These are phyloP conservation scores for Paracanthobrama guichenoti DNA, from an alignment of 2,113 vertebrate genomes.

Conservation along the genomic window DNA sequence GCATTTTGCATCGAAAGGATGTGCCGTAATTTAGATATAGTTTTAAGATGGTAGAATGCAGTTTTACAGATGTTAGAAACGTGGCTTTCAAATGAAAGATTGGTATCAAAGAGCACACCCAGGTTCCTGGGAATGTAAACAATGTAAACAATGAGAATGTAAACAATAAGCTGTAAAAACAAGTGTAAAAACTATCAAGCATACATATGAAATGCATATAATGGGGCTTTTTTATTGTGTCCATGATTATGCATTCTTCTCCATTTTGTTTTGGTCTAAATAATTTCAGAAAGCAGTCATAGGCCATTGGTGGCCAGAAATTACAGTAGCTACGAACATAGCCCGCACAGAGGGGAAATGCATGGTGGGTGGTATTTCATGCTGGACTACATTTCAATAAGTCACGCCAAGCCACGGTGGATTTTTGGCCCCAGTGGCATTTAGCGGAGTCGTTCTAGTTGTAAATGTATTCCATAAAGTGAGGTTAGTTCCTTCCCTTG, in stretches of 20 bases:
- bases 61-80: too few relatives aligned
- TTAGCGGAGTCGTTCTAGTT: slow-evolving; percentile 44
- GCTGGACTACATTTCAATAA: slow-evolving; percentile 52
- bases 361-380: slow-evolving; percentile 56
- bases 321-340: slow-evolving; percentile 8
- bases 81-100: too few relatives aligned
- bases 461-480: slow-evolving; percentile 48
- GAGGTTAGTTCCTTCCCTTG: slow-evolving; percentile 36
- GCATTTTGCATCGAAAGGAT: too few relatives aligned
- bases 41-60: too few relatives aligned
- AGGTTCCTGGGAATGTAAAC: too few relatives aligned
- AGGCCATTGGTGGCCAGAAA: slow-evolving; percentile 27
- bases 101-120: too few relatives aligned
- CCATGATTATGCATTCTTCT: slow-evolving; percentile 28
- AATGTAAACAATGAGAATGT: too few relatives aligned
- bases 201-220: slow-evolving; percentile 38
- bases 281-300: slow-evolving; percentile 10
- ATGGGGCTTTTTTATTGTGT: slow-evolving; percentile 32
- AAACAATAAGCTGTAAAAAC: slow-evolving; percentile 44
- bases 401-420: slow-evolving; percentile 48
- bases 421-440: slow-evolving; percentile 50
- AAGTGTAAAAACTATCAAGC: background rate
- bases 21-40: too few relatives aligned
- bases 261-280: slow-evolving; percentile 7
- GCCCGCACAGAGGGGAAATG: slow-evolving; percentile 34